phyloP scores from a whole-genome alignment of 1,140 invertebrate genomes.

The Drosophila truncata region DNA sequence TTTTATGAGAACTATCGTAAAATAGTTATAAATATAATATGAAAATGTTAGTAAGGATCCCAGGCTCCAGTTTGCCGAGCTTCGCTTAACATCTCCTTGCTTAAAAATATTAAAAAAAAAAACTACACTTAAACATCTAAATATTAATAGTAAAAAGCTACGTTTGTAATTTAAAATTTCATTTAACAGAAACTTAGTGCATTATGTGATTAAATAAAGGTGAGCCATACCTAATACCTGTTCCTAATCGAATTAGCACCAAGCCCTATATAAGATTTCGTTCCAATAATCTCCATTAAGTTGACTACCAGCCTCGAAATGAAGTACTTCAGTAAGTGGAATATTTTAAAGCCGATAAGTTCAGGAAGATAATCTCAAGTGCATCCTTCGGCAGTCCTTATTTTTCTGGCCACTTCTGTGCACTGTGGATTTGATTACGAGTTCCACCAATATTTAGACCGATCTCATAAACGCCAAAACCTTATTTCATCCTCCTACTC shows the following conservation, averaged over 20 bases:
- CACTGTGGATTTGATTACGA: not conserved
- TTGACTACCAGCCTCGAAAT: not conserved
- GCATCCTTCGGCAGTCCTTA: not conserved
- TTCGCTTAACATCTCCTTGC: no score
- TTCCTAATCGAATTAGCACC: not conserved
- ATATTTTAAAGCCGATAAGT: not conserved
- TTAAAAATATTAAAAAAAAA: no score
- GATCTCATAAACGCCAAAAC: not conserved
- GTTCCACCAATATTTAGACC: not conserved
- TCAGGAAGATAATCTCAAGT: not conserved
- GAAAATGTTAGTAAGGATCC: no score
- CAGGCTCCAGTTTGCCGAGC: no score
- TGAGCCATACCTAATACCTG: not conserved
- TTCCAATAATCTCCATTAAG: not conserved
- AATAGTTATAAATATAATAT: no score
- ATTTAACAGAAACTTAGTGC: not conserved
- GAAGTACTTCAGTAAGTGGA: slow-evolving; percentile 1
- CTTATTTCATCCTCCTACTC: not conserved
- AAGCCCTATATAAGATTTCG: not conserved
- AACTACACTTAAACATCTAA: no score
- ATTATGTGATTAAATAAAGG: not conserved
- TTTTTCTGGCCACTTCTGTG: not conserved
- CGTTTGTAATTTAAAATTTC: no score
- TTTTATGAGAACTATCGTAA: no score
- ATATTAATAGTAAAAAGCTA: no score